Base-by-base conservation (phyloP, 2,888 invertebrate species). In the Stictocephala bisonia region DNA sequence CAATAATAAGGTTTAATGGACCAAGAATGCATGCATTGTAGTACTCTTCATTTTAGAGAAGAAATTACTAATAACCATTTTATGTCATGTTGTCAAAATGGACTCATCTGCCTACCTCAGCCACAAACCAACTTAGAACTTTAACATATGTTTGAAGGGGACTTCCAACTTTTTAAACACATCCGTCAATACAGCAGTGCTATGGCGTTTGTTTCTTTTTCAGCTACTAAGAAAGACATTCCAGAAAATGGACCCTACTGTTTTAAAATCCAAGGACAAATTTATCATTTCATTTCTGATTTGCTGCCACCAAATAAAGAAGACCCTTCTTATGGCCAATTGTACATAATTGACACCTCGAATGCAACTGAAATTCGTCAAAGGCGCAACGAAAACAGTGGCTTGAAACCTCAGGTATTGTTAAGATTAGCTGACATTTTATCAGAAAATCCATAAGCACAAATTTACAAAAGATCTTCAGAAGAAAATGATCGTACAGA, bases 221-320 rank as follows among this genome's bases (percentile, higher is more conserved):
- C 71, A 3, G 71, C 71, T 24, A 60, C 60, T 4, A 1, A 44
- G 18, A 70, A 70, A 53, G 56, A 70, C 20, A 24, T 70, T 35
- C 70, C 70, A 40, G 70, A 41, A 20, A 31, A 40, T 26, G 70
- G 58, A 56, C 56, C 56, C 13, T 70, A 53, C 40, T 70, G 70
- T 40, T 70, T 53, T 56, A 70, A 70, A 41, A 27, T 70, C 22
- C 58, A 53, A 24, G 70, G 56, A 13, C 70, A 58, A 70, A 56
- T 56, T 70, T 13, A 66, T 15, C 44, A 26, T 24, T 66, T 44
- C 26, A 66, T 41, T 26, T 44, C 66, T 15, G 44, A 66, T 27
- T 24, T 66, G 18, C 44, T 66, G 44, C 51, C 51, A 20, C 15
- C 2, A 44, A 15, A 44, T 26, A 27, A 15, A 9, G 26, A 66